Evolutionary conservation across 2,797 vertebrate genomes (phyloP), one percentile per base, ranked within the genome.

Genomic region (Sciurus vulgaris): DNA sequence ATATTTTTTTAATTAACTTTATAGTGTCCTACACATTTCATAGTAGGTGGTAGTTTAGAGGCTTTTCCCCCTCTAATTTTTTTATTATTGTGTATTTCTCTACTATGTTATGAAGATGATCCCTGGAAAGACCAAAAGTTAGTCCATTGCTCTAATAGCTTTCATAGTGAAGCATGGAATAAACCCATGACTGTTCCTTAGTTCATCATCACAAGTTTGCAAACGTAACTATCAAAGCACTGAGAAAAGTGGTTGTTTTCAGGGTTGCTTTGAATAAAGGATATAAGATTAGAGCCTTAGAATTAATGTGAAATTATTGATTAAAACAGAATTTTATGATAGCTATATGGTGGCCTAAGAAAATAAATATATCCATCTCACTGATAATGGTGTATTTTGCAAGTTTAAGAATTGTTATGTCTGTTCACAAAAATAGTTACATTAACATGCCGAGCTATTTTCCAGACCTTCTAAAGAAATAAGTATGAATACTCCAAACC

Each of bases 1-100:
- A 88, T 97, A 97, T 95, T 96, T 98, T 98, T 96, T 94, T 38
- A 95, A 96, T 97, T 92, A 96, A 96, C 95, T 97, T 97, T 96
- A 4, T 89, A 97, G 94, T 97, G 92, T 98, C 94, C 97, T 98
- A 96, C 97, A 96, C 96, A 90, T 97, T 97, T 98, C 97, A 92
- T 86, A 97, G 87, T 97, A 97, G 82, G 96, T 88, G 77, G 92
- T 97, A 94, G 79, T 82, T 96, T 92, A 91, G 78, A 93, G 91
- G 97, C 96, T 97, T 96, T 97, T 89, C 86, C 95, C 24, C 24
- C 44, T 94, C 69, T 87, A 74, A 56, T 87, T 92, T 97, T 96
- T 96, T 77, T 77, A 96, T 5, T 97, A 84, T 63, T 85, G 18
- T 92, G 35, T 98, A 97, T 97, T 95, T 96, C 97, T 98, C 93